phyloP scores from a whole-genome alignment of 2,888 invertebrate species.

The Euproctis similis region DNA sequence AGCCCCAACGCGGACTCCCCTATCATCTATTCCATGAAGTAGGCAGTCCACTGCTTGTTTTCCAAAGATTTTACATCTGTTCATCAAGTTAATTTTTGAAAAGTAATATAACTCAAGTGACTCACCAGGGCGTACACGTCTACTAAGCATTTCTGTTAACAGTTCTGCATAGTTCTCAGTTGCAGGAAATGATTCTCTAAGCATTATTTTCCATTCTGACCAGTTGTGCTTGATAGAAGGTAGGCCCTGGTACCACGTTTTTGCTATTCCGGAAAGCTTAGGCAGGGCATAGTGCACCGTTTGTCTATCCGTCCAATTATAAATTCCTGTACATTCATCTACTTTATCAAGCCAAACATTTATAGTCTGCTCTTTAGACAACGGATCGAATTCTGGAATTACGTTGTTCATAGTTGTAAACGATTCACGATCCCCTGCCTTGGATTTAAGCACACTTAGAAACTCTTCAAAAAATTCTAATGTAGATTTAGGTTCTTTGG shows the following conservation, averaged over 20 bases:
- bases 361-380: not conserved
- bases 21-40: not conserved
- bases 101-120: constrained; percentile 5
- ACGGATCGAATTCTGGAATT: not conserved
- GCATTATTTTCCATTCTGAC: constrained; percentile 15
- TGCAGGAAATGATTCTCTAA: constrained; percentile 3
- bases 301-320: constrained; percentile 2
- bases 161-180: not conserved
- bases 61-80: constrained; percentile 1
- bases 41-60: constrained; percentile 1
- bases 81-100: constrained; percentile 1
- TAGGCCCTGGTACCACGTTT: constrained; percentile 17
- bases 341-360: not conserved
- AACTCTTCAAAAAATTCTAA: not conserved
- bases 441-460: not conserved
- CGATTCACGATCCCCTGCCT: constrained; percentile 2
- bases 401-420: not conserved
- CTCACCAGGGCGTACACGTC: constrained; percentile 1
- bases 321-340: constrained; percentile 2
- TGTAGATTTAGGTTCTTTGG: not conserved
- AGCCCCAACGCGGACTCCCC: not conserved
- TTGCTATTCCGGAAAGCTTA: constrained; percentile 14
- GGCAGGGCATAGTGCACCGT: constrained; percentile 12
- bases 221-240: constrained; percentile 11
- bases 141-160: not conserved